Base-by-base conservation (phyloP, 2,888 invertebrate genomes). In the Volucella inflata region DNA sequence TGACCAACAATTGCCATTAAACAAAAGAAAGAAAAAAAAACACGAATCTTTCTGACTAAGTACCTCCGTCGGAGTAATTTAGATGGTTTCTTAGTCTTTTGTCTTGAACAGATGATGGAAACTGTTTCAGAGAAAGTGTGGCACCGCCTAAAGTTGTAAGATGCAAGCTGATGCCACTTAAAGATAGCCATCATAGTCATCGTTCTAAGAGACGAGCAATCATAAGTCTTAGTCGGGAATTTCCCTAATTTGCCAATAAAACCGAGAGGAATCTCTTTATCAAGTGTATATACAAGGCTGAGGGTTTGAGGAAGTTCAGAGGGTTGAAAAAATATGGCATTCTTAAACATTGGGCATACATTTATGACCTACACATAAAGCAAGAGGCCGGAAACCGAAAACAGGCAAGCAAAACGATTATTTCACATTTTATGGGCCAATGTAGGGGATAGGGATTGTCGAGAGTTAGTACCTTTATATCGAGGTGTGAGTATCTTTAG, bases 371-470 rank as follows among this genome's bases (percentile, higher is more conserved):
- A n/a, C 46, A 21, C 42, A 44, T 21, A 40, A 46, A 75, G 53
- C 42, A 60, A 71, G 17, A 50, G 59, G 71, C 80, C 84, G 80
- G 65, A 80, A 84, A 60, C 60, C 42, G 48, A 57, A 51, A 62
- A 55, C 51, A 84, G 84, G 71, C 75, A 80, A 53, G 53, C 59
- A 50, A 57, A 71, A 44, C 75, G 80, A 80, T 84, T 84, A 84
- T 84, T 75, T 76, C 75, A 76, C 64, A 75, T 84, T 84, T 80
- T 84, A 84, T 84, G 70, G 70, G 44, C 70, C 16, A 65, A n/a
- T 50, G 44, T 11, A 50, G 57, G 30, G 30, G 44, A 16, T 30
- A 36, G 10, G 36, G 46, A 38, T 17, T 44, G 70, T 76, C n/a
- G 59, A 16, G 53, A 53, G 30, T 53, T 16, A 21, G 0, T 50